Percentiles rank a stretch among this genome's conserved stretches.
Conservation (phyloP, 2,888 invertebrate species). For the Dryocosmus kuriphilus region DNA sequence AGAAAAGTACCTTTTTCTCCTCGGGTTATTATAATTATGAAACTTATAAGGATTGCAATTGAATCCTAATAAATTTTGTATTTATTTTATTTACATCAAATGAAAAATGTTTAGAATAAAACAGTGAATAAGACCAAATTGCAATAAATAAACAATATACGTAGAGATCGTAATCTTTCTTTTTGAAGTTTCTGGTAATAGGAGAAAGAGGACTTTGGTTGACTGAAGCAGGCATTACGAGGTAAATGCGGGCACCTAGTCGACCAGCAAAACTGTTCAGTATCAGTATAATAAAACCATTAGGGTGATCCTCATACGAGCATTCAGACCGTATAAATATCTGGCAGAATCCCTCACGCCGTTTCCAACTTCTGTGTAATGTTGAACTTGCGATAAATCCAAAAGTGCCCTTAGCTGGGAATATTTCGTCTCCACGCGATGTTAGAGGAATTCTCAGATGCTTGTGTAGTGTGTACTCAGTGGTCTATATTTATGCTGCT, state of each 20-base stretch:
- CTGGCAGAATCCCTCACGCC: slow-evolving; percentile 74
- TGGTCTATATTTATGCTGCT: slow-evolving; percentile 38
- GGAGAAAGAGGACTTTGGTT: slow-evolving; percentile 11
- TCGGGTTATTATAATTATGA: too few relatives aligned
- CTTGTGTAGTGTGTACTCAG: neutral
- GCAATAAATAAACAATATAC: too few relatives aligned
- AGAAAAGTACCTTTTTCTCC: too few relatives aligned
- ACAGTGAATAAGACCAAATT: too few relatives aligned
- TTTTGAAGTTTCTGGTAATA: neutral
- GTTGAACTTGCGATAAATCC: slow-evolving; percentile 75
- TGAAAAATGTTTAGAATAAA: too few relatives aligned
- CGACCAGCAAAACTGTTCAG: slow-evolving; percentile 54
- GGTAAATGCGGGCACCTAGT: slow-evolving; percentile 57
- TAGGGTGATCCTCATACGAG: slow-evolving; percentile 77
- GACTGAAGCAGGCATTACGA: slow-evolving; percentile 48
- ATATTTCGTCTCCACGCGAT: slow-evolving; percentile 46
- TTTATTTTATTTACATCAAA: too few relatives aligned
- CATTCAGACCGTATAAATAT: slow-evolving; percentile 78
- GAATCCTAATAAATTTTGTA: too few relatives aligned
- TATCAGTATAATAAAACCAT: slow-evolving; percentile 78
- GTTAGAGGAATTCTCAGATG: slow-evolving; percentile 30
- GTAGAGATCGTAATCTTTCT: neutral
- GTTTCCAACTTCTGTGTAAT: slow-evolving; percentile 75
- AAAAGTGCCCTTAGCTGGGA: slow-evolving; percentile 58
- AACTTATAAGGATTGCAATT: too few relatives aligned